phyloP scores from a whole-genome alignment of 2,113 vertebrate genomes.

The mouse (Mus musculus) region DNA sequence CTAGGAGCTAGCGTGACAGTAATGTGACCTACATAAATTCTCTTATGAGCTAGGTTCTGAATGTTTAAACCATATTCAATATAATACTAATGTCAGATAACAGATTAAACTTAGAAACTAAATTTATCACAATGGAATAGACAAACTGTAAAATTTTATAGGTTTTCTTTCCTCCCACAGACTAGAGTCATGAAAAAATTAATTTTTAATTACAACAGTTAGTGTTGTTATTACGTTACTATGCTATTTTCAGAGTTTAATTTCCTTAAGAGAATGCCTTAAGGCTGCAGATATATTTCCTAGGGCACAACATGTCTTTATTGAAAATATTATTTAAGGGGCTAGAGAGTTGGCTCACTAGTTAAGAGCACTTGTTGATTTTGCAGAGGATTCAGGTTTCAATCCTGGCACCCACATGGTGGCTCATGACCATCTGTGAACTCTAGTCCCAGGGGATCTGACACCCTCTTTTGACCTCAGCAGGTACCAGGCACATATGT shows the following conservation, averaged over 20 bases:
- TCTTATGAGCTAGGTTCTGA: slow-evolving; percentile 18
- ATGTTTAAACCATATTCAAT: neutral
- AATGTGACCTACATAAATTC: neutral
- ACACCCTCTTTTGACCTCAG: neutral
- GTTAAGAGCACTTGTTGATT: neutral
- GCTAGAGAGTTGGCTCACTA: neutral
- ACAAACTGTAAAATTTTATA: slow-evolving; percentile 12
- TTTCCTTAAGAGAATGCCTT: neutral
- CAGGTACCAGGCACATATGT: neutral
- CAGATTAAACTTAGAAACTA: neutral
- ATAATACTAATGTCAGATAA: neutral
- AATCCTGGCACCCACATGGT: neutral
- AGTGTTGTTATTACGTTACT: neutral
- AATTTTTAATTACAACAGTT: neutral
- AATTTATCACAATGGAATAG: slow-evolving; percentile 5
- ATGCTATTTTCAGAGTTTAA: slow-evolving; percentile 34
- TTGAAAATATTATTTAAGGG: neutral
- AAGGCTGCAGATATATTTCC: neutral
- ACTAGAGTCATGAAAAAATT: slow-evolving; percentile 12
- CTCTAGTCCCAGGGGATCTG: neutral
- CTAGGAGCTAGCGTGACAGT: neutral
- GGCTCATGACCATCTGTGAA: neutral
- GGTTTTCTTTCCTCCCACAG: neutral
- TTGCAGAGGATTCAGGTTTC: neutral
- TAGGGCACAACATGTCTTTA: neutral